Evolutionary conservation across 2,888 invertebrate genomes (phyloP).

Genomic region (Pyrgus malvae): DNA sequence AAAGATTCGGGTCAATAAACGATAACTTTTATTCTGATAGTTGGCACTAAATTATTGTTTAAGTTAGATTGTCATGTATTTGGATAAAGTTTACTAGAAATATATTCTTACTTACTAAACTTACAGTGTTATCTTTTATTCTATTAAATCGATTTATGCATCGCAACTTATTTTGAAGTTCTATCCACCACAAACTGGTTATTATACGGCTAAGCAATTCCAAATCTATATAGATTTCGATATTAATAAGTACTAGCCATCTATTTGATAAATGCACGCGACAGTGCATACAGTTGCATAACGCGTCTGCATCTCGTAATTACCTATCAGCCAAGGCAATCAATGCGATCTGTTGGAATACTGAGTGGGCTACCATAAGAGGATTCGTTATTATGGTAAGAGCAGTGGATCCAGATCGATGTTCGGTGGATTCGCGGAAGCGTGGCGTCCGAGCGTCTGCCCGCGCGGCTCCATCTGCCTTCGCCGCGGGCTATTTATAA

Average conservation of each 20-base stretch:
- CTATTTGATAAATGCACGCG: slow-evolving; percentile 7
- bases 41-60: too few species aligned
- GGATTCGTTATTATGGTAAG: slow-evolving; percentile 31
- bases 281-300: slow-evolving; percentile 31
- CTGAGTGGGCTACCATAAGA: slow-evolving; percentile 34
- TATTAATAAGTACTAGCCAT: neutral
- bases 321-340: slow-evolving; percentile 37
- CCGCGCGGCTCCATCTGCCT: slow-evolving; percentile 59
- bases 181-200: neutral
- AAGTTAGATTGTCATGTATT: too few species aligned
- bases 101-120: too few species aligned
- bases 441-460: slow-evolving; percentile 74
- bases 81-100: too few species aligned
- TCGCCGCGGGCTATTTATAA: slow-evolving; percentile 74
- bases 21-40: too few species aligned
- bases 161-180: too few species aligned
- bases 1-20: slow-evolving; percentile 1
- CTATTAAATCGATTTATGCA: too few species aligned
- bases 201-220: neutral
- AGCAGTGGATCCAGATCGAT: slow-evolving; percentile 31
- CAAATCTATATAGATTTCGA: neutral
- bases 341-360: slow-evolving; percentile 35
- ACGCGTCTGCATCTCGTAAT: slow-evolving; percentile 31
- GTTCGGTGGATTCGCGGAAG: slow-evolving; percentile 64
- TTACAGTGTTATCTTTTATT: too few species aligned